Evolutionary conservation across 2,113 vertebrate genomes (phyloP).

Genomic region (Ctenomys sociabilis): DNA sequence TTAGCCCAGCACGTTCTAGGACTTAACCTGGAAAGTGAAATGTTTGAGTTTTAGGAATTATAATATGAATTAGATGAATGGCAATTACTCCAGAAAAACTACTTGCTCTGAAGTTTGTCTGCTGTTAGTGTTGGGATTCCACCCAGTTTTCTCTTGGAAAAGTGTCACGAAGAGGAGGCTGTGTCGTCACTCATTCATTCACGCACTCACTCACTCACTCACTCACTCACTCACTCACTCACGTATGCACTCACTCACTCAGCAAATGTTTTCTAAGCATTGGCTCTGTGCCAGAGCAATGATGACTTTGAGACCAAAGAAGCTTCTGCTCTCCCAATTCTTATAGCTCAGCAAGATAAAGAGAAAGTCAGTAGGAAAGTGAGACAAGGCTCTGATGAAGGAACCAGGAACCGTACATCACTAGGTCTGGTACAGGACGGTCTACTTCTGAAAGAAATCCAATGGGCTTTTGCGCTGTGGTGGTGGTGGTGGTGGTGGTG

Average conservation of each 20-base stretch:
- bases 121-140: too few relatives aligned
- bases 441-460: background rate
- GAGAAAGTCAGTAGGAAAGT: background rate
- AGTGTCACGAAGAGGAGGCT: background rate
- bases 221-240: fast-evolving
- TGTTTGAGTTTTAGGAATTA: background rate
- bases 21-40: constrained; percentile 12
- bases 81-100: background rate
- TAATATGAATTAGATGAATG: background rate
- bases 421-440: background rate
- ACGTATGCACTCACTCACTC: background rate
- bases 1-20: background rate
- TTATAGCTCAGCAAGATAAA: background rate
- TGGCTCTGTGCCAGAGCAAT: background rate
- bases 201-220: background rate
- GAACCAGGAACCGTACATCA: background rate
- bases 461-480: background rate
- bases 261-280: background rate
- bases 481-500: too few relatives aligned
- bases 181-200: background rate
- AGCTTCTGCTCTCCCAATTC: background rate
- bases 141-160: background rate
- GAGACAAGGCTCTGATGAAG: background rate
- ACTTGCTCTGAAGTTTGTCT: background rate
- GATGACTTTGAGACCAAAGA: too few relatives aligned